Conservation (phyloP, 2,888 invertebrate genomes). For the Heliconius erato region DNA sequence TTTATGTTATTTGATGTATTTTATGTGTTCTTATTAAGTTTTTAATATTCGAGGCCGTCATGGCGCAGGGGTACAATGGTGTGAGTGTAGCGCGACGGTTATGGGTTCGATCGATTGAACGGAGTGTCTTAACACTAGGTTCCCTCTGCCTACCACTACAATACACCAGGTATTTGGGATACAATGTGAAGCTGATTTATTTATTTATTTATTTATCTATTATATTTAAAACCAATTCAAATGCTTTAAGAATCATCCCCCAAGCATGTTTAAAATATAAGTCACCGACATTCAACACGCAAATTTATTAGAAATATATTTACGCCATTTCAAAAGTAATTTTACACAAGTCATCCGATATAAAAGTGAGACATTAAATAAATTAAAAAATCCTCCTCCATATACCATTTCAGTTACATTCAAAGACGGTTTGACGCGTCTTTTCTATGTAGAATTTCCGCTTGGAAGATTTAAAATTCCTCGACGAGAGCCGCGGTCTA, state of each 20-base stretch:
- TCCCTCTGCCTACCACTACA: too few species aligned
- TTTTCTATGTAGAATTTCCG: conserved; percentile 46
- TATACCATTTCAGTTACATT: conserved; percentile 44
- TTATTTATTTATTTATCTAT: too few species aligned
- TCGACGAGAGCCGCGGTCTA: conserved; percentile 50
- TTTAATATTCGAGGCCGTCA: too few species aligned
- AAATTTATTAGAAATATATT: background rate
- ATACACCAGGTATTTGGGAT: too few species aligned
- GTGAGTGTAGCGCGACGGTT: too few species aligned
- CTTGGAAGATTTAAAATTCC: conserved; percentile 47
- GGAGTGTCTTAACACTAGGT: too few species aligned
- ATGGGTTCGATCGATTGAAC: too few species aligned
- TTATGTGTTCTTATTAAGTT: background rate
- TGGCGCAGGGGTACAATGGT: too few species aligned
- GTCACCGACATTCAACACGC: background rate
- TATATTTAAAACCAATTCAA: background rate
- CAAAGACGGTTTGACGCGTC: conserved; percentile 48
- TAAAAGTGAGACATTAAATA: conserved; percentile 35
- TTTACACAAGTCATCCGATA: conserved; percentile 4
- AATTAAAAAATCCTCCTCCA: conserved; percentile 40
- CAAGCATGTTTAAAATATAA: too few species aligned
- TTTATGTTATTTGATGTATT: conserved; percentile 36
- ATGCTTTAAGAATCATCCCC: background rate
- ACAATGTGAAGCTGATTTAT: too few species aligned
- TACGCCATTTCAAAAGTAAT: conserved; percentile 6